Conservation (phyloP, 2,888 invertebrate species). For the Lasioglossum figueresi region DNA sequence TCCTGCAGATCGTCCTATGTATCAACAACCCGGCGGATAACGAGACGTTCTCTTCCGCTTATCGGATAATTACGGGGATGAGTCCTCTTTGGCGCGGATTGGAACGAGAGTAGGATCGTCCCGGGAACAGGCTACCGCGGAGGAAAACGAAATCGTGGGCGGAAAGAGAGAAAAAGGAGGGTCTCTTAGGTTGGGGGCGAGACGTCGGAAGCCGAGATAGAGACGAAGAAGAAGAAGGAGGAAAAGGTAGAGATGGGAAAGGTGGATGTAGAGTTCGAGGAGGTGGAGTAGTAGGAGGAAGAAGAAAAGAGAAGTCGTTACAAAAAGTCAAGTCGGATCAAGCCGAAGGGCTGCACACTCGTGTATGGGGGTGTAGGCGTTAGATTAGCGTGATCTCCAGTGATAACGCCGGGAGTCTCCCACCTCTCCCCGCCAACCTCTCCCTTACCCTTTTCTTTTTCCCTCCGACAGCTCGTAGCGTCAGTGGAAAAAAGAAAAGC, state of each 20-base stretch:
- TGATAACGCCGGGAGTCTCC: constrained; percentile 78
- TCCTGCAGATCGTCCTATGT: constrained; percentile 62
- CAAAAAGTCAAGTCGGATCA: constrained; percentile 80
- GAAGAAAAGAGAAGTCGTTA: constrained; percentile 76
- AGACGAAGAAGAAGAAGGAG: constrained; percentile 16
- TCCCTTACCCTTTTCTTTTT: constrained; percentile 22
- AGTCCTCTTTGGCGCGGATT: constrained; percentile 67
- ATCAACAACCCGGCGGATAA: constrained; percentile 69
- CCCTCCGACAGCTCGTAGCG: constrained; percentile 34
- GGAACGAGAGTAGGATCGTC: constrained; percentile 51
- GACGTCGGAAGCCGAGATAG: not conserved
- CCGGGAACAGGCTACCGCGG: constrained; percentile 48
- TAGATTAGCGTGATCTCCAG: constrained; percentile 83
- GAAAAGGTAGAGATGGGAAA: not conserved
- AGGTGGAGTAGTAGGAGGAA: not conserved
- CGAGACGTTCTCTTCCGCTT: constrained; percentile 72
- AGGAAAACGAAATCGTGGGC: constrained; percentile 17
- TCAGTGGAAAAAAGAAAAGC: not conserved
- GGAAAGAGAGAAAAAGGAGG: not conserved
- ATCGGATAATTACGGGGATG: constrained; percentile 80
- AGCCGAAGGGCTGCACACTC: constrained; percentile 65
- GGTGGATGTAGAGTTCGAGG: not conserved
- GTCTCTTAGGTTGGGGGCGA: not conserved
- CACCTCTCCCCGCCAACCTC: constrained; percentile 51
- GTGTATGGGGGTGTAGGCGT: constrained; percentile 71